Base-by-base conservation (phyloP, 2,888 invertebrate genomes). In the Hetaerina titia region DNA sequence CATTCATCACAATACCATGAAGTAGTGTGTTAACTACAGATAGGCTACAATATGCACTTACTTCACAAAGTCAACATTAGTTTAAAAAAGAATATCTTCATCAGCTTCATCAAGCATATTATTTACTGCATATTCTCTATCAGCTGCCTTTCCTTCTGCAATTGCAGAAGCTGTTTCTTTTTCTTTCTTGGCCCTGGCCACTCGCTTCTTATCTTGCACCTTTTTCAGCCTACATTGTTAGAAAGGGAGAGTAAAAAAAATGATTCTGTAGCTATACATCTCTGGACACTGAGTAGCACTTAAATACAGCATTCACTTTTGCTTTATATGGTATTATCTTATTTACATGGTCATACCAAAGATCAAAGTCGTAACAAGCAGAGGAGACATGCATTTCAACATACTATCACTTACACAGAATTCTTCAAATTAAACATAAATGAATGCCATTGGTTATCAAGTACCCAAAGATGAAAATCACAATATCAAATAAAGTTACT, bases 201-300 rank as follows among this genome's bases (percentile, higher is more conserved):
- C 98, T 96, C 98, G 98, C 97, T 99, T 99, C 97, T 99, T 99
- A 96, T 99, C 99, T 97, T 99, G 99, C 96, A 99, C 99, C 97
- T 98, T 99, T 97, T 99, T 99, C 96, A 99, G 97, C 96, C 98
- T 98, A 94, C 58, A 96, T 95, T 45, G 60, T 81, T 17, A 74
- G 87, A 58, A 81, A 31, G 81, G 31, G 31, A 31, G 7, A 31
- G 81, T 0, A n/a, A 69, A 19, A 63, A 63, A 19, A 63, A 63
- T 13, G 63, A 63, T 9, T 45, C 45, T 45, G 45, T 45, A 45
- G 45, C 45, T 45, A 45, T 45, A 45, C 1, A 45, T 45, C 45
- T 45, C 45, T 45, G 45, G 45, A 4, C 45, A 45, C 45, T 45
- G 45, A 45, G 45, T 45, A 45, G 45, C 45, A 1, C 45, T 45